Base-by-base conservation (phyloP, 2,113 vertebrate genomes). In the Dipodomys spectabilis region DNA sequence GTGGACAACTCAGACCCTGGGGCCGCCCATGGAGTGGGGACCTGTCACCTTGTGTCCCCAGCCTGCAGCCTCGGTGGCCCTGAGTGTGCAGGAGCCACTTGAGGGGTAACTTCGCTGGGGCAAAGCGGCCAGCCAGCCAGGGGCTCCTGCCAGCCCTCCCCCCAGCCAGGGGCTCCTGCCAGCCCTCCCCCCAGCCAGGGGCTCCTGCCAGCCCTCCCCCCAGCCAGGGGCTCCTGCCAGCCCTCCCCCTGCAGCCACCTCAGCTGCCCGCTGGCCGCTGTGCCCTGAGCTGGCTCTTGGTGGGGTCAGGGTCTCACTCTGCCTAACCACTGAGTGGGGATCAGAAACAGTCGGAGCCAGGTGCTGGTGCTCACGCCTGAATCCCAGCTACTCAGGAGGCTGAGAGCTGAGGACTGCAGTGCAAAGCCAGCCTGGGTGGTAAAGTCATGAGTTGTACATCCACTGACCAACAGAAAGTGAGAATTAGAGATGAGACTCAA, bases 1-100 rank as follows among this genome's bases (percentile, higher is more conserved):
- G 84, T 6, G 7, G 20, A 2, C 39, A 30, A 19, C 27, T 7
- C 0, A 39, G 32, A 44, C 0, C 45, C 73, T 28, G 60, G 32
- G 44, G 86, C 65, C 35, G 6, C 11, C 3, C 15, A 49, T 10
- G 4, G 8, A 57, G 45, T 12, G 12, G 1, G 45, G 53, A 67
- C 53, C 15, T 7, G 0, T n/a, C 53, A 10, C 7, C 1, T 6
- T 20, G 44, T 11, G 45, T 0, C 87, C 28, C 35, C 10, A 2
- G 20, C 0, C 45, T 0, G 23, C 22, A 32, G 49, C 15, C 49
- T 39, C 49, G 49, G 49, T 10, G 49, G 49, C 53, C 53, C 15
- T 18, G 53, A 6, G 60, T 53, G 22, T 2, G 18, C 0, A 4
- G 18, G 7, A 20, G 6, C n/a, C 16, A 8, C 53, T 39, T 39